Evolutionary conservation across 2,797 vertebrate genomes (phyloP).

Genomic region (Florisuga fusca): DNA sequence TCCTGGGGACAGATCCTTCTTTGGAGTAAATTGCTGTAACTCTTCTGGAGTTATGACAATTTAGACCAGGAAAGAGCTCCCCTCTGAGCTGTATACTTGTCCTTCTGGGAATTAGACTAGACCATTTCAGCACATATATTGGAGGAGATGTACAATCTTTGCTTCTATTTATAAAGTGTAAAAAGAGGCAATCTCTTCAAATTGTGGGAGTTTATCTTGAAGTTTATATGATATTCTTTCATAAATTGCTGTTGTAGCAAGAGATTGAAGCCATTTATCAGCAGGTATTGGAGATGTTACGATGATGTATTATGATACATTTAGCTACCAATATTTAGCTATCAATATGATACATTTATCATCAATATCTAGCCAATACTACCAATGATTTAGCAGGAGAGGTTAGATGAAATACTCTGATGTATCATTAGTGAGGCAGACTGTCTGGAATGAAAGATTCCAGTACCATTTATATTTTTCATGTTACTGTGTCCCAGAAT

Average conservation of each 20-base stretch:
- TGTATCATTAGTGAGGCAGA: slow-evolving; percentile 64
- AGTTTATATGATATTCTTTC: slow-evolving; percentile 70
- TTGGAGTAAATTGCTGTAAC: slow-evolving; percentile 17
- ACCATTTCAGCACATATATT: slow-evolving; percentile 58
- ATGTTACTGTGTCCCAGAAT: slow-evolving; percentile 19
- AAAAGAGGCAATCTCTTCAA: slow-evolving; percentile 71
- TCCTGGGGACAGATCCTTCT: slow-evolving; percentile 23
- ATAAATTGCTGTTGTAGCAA: slow-evolving; percentile 70
- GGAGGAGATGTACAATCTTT: slow-evolving; percentile 65
- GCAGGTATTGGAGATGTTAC: slow-evolving; percentile 64
- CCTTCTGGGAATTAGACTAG: slow-evolving; percentile 56
- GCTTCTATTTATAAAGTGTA: slow-evolving; percentile 63
- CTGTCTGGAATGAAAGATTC: slow-evolving; percentile 41
- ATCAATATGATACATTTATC: slow-evolving; percentile 73
- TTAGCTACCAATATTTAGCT: slow-evolving; percentile 73
- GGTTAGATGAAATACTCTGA: slow-evolving; percentile 59
- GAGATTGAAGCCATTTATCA: slow-evolving; percentile 75
- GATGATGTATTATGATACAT: slow-evolving; percentile 69
- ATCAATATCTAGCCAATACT: slow-evolving; percentile 69
- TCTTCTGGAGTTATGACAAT: background rate
- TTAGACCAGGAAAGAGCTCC: slow-evolving; percentile 35
- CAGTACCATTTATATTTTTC: slow-evolving; percentile 52
- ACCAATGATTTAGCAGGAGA: slow-evolving; percentile 67
- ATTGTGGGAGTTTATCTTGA: slow-evolving; percentile 67
- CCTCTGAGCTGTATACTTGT: slow-evolving; percentile 39